Evolutionary conservation across 2,888 invertebrate genomes (phyloP).

Genomic region (Megalurothrips usitatus): DNA sequence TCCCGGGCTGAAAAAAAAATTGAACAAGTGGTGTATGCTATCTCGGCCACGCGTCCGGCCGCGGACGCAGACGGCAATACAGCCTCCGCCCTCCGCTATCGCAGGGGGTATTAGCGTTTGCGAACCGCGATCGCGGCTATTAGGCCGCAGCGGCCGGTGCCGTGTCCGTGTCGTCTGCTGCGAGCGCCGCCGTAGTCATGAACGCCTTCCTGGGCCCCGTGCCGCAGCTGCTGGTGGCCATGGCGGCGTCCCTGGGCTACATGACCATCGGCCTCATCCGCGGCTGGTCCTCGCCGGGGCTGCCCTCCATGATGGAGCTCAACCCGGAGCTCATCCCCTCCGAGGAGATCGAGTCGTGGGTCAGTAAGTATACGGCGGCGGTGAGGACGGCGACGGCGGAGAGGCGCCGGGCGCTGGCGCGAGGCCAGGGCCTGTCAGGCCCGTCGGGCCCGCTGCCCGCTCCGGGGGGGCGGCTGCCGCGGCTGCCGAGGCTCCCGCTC

Average conservation of each 20-base stretch:
- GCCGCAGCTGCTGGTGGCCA: constrained; percentile 53
- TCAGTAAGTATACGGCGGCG: constrained; percentile 46
- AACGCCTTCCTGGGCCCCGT: background rate
- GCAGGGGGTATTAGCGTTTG: too few relatives aligned
- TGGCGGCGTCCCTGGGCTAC: constrained; percentile 56
- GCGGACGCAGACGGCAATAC: too few relatives aligned
- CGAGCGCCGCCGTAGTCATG: background rate
- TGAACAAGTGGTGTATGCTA: too few relatives aligned
- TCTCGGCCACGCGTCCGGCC: too few relatives aligned
- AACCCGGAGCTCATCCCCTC: constrained; percentile 49
- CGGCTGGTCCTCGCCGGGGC: constrained; percentile 57
- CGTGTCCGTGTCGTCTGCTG: background rate
- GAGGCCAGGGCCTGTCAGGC: too few relatives aligned
- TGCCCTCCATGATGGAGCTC: constrained; percentile 51
- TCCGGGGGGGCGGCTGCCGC: too few relatives aligned
- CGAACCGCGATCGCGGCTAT: background rate
- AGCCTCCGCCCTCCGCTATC: too few relatives aligned
- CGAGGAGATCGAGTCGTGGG: constrained; percentile 54
- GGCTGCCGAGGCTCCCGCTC: background rate
- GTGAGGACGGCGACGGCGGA: background rate
- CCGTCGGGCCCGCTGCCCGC: too few relatives aligned
- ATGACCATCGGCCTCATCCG: constrained; percentile 56
- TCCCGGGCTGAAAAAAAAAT: too few relatives aligned
- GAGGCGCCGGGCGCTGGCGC: too few relatives aligned
- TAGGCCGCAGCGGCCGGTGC: background rate